Base-by-base conservation (phyloP, 64 coral and sea anemone species). In the Cladopsammia gracilis region DNA sequence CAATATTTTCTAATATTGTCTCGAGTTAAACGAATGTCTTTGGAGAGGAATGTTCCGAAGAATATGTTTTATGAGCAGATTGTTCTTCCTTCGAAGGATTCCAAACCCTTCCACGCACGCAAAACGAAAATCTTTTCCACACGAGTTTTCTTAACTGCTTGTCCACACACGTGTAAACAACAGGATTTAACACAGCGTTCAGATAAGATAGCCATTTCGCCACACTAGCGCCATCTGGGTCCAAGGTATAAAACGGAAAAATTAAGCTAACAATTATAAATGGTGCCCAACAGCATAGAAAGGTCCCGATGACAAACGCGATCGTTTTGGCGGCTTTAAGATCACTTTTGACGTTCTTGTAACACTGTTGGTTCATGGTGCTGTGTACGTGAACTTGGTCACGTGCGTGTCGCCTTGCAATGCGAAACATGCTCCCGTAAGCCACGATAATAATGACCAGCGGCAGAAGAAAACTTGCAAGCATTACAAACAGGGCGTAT, bases 131-230 rank as follows among this genome's bases (percentile, higher is more conserved):
- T 11, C 80, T 45, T n/a, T 50, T 84, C 62, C 43, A 51, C 19
- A 98, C 92, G 5, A 98, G 58, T 34, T 70, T 83, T 61, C 96
- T 81, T 25, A 98, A 34, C 24, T 91, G 92, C 56, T 98, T 98
- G 24, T 98, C 96, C 6, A 98, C 92, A 66, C 81, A 94, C 1
- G 92, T 94, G n/a, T 98, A 98, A 18, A 94, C 88, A 25, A 98
- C 52, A 4, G 96, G 96, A 61, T 94, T 98, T 11, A 98, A 57
- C 18, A 98, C 90, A 4, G 92, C 92, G 47, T 98, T 98, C 5
- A 94, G 54, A 34, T 98, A 98, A 3, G 96, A 92, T 20, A 98
- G 25, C 96, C 96, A 98, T 19, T 98, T 98, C n/a, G 88, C 73
- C 7, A 93, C 74, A 13, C 78, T 98, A 8, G 87, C 96, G 65